Percentiles rank a stretch among this genome's conserved stretches.
Conservation (phyloP, 2,113 vertebrate genomes). For the Xenotilapia leptura region DNA sequence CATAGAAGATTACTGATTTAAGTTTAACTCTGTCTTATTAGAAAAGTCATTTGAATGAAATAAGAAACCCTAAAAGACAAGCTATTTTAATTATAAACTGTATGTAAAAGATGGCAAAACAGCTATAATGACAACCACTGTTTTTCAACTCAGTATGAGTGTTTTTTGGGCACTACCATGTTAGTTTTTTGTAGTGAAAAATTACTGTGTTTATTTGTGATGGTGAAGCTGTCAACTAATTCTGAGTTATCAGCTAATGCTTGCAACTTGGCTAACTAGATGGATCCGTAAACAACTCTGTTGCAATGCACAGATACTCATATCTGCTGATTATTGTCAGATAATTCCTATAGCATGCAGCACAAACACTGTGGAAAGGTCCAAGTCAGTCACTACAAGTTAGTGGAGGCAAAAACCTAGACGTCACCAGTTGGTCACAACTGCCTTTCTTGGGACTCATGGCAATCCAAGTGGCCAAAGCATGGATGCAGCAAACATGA, state of each 20-base stretch:
- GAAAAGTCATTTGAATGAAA: conserved; percentile 12
- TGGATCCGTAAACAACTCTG: not conserved
- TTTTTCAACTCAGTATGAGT: not conserved
- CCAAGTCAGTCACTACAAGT: not conserved
- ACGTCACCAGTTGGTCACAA: not conserved
- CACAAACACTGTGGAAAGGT: not conserved
- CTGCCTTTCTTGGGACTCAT: not conserved
- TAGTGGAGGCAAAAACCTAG: not conserved
- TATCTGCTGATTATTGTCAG: not conserved
- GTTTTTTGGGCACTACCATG: not conserved
- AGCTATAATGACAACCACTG: not conserved
- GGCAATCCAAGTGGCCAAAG: not conserved
- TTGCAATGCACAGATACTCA: not conserved
- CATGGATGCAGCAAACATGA: not conserved
- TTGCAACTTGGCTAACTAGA: not conserved
- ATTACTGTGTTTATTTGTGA: not conserved
- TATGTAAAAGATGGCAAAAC: not conserved
- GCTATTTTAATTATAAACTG: not conserved
- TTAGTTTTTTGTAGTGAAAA: not conserved
- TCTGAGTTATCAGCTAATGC: not conserved
- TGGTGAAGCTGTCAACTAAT: not conserved
- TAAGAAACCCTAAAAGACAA: not conserved
- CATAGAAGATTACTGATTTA: conserved; percentile 38
- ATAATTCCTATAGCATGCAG: not conserved
- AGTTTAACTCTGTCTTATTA: conserved; percentile 15